Evolutionary conservation across 1,140 invertebrate species (phyloP), one percentile per base, ranked within the genome.

Genomic region (Probaryconus sp.): DNA sequence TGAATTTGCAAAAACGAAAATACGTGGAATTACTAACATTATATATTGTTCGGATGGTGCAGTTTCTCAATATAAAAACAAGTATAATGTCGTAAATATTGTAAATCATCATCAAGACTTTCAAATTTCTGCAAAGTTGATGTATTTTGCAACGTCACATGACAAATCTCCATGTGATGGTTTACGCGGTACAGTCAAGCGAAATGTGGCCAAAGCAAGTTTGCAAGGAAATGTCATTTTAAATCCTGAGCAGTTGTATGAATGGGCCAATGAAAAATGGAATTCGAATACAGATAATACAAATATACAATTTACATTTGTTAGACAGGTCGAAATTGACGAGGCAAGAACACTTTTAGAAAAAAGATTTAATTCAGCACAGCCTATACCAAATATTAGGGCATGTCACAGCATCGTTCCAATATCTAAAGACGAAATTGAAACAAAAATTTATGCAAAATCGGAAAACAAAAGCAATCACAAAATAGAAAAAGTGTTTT

Each of bases 11-110:
- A 45, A 24, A 26, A 17, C 42, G 2, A 45, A 26, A 10, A 3
- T 26, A 1, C 6, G 11, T 28, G 21, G 2, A 13, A 5, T 45
- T 2, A 11, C 24, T 2, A 24, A 28, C 11, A 28, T 45, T 14
- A 28, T 26, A 11, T 45, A 45, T 45, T 45, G 11, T 28, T 45
- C 42, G 20, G 42, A 45, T 10, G 42, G 42, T 5, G 42, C 42
- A 11, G 42, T 28, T 26, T 45, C 42, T 4, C 42, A 45, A 13
- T 45, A 45, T 14, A 45, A 45, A 14, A 45, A 45, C 14, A n/a
- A 11, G 10, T 45, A 17, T 13, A 45, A 45, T 28, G 11, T 45
- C 5, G 2, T 11, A 2, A 45, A 45, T 13, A 1, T 45, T 10
- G 2, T 4, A n/a, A 26, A 26, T 9, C 21, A 45, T 14, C 1